Percentiles rank a stretch among this genome's conserved stretches.
Evolutionary conservation across 2,797 vertebrate species (phyloP).

Genomic region (Tenualosa ilisha): DNA sequence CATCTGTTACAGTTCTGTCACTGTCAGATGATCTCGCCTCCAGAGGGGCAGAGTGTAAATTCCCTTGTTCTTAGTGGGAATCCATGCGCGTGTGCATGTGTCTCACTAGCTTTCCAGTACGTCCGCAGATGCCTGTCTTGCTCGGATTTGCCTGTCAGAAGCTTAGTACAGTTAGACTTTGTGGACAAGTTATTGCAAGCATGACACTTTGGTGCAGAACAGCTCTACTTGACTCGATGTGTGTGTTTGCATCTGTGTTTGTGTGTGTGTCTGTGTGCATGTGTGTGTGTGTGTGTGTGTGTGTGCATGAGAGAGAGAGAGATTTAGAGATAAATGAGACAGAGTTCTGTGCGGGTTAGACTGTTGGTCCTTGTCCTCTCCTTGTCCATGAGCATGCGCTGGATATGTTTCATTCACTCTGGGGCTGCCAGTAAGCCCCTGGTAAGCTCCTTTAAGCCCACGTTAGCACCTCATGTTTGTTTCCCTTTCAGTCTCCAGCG

Average conservation of each 20-base stretch:
- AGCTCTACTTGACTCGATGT: neutral
- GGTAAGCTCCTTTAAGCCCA: neutral
- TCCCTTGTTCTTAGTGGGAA: neutral
- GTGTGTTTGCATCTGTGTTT: neutral
- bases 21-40: neutral
- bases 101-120: neutral
- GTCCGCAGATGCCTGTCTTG: too few relatives aligned
- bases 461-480: constrained; percentile 4
- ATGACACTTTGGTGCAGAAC: neutral
- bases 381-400: neutral
- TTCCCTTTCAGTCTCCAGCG: neutral
- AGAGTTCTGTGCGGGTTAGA: neutral
- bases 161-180: neutral
- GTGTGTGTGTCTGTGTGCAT: neutral
- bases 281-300: neutral
- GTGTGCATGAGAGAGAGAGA: neutral
- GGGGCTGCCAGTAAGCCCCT: neutral
- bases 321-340: neutral
- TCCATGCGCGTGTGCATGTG: neutral
- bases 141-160: neutral
- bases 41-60: neutral
- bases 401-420: neutral
- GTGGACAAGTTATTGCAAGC: neutral
- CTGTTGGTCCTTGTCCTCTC: constrained; percentile 16
- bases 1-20: too few relatives aligned